Percentiles rank a stretch among this genome's conserved stretches.
Evolutionary conservation across 2,888 invertebrate species (phyloP).

Genomic region (Eilema depressum): DNA sequence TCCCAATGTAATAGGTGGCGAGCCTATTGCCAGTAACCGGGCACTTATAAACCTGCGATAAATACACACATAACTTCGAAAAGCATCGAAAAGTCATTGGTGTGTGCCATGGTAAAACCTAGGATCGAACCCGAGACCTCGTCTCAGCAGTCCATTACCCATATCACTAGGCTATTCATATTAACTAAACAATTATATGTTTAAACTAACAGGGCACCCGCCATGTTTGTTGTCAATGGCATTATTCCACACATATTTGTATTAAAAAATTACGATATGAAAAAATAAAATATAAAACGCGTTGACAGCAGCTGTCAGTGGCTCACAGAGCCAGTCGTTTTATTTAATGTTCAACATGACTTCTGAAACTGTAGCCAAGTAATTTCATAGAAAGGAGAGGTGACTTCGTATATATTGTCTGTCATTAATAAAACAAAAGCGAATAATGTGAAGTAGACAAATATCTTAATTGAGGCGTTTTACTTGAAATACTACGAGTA

Average conservation of each 20-base stretch:
- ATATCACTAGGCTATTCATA: no score
- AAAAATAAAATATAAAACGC: neutral
- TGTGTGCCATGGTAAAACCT: no score
- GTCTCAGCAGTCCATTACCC: no score
- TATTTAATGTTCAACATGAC: neutral
- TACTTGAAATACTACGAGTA: no score
- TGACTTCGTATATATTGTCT: neutral
- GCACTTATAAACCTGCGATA: no score
- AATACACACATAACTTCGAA: no score
- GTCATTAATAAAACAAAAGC: neutral
- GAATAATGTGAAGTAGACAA: neutral
- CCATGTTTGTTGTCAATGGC: conserved; percentile 39
- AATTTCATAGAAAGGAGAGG: neutral
- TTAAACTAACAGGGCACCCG: conserved; percentile 35
- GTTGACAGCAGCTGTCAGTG: conserved; percentile 3
- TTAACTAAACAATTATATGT: conserved; percentile 46
- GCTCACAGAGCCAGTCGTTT: neutral
- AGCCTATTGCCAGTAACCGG: no score
- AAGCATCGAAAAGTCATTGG: no score
- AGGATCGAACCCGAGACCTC: no score
- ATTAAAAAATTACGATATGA: neutral
- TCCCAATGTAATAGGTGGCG: no score
- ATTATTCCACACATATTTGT: conserved; percentile 44
- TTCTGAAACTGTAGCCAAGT: neutral
- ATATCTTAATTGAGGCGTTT: no score